Evolutionary conservation across 2,797 vertebrate genomes (phyloP).

Genomic region (Dryobates pubescens): DNA sequence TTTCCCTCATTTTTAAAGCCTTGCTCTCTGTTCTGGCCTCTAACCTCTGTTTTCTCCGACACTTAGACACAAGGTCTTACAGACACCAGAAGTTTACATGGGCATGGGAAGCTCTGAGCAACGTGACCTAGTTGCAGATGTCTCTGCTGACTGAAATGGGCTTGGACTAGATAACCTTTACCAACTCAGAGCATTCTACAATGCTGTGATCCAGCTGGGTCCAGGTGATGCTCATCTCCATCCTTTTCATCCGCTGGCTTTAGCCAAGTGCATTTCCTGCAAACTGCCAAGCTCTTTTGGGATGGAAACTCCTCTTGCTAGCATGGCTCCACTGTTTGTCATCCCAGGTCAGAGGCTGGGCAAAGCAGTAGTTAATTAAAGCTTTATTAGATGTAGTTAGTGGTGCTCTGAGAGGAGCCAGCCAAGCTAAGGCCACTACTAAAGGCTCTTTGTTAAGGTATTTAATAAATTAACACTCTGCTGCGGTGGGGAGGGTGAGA

Average conservation of each 20-base stretch:
- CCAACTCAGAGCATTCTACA: neutral
- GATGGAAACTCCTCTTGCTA: slow-evolving; percentile 37
- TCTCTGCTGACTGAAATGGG: no score
- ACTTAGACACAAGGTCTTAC: neutral
- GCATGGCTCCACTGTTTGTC: slow-evolving; percentile 52
- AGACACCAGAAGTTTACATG: neutral
- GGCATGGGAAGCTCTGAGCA: neutral
- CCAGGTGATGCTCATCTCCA: neutral
- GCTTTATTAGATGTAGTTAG: slow-evolving; percentile 63
- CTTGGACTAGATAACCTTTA: no score
- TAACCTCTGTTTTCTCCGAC: neutral
- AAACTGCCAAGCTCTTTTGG: slow-evolving; percentile 28
- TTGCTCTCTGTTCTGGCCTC: neutral
- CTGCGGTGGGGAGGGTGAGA: slow-evolving; percentile 1
- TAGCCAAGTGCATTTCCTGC: fast-evolving
- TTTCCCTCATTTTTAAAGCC: neutral
- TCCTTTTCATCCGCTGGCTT: neutral
- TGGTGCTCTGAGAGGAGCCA: slow-evolving; percentile 49
- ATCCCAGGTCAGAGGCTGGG: slow-evolving; percentile 60
- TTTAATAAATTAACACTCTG: slow-evolving; percentile 72
- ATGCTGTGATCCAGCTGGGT: neutral
- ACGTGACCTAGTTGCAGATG: no score
- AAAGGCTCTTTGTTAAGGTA: slow-evolving; percentile 71
- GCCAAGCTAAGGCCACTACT: slow-evolving; percentile 57
- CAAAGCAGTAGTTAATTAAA: slow-evolving; percentile 70